Evolutionary conservation across 1,140 invertebrate species (phyloP), one percentile per base, ranked within the genome.

Genomic region (Drosophila ironensis): DNA sequence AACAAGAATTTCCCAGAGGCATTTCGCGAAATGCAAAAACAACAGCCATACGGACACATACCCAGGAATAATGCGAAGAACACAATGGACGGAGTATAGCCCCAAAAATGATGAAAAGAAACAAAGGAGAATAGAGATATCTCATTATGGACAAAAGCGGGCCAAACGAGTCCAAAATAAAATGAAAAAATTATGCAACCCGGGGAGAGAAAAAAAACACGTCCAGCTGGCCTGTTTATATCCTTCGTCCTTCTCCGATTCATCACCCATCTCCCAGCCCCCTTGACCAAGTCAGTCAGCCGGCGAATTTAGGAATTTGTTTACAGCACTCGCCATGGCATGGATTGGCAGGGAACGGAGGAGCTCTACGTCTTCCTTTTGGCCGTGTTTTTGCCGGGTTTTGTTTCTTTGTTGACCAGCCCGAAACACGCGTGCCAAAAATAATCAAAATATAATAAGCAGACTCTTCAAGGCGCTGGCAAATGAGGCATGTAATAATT

Each of bases 391-490:
- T 4, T 12, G 11, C 30, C 30, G n/a, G n/a, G n/a, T 11, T 30
- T 30, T 11, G n/a, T 35, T 8, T 7, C 4, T 12, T 17, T 37
- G 28, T 33, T 33, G 30, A 12, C 28, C 44, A 9, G 41, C 30
- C n/a, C 19, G 27, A 6, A 56, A 70, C 73, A 82, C 78, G 78
- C 80, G 59, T 84, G 78, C 80, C 53, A 67, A 71, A 84, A 66
- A 84, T 84, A 84, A 84, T 84, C 78, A 84, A 77, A 84, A 66
- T 66, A 74, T 84, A 84, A 84, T 84, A 84, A 84, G 78, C 80
- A 70, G 73, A 48, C 73, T 77, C 78, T 84, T 73, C 46, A 57
- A 74, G 80, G 73, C 80, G 80, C 70, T 71, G 82, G 72, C 80
- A 84, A 84, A 84, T 84, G 78, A 74, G 73, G 53, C 80, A 74